Evolutionary conservation across 2,888 invertebrate genomes (phyloP), one percentile per base, ranked within the genome.

Genomic region (Strigamia maritima): DNA sequence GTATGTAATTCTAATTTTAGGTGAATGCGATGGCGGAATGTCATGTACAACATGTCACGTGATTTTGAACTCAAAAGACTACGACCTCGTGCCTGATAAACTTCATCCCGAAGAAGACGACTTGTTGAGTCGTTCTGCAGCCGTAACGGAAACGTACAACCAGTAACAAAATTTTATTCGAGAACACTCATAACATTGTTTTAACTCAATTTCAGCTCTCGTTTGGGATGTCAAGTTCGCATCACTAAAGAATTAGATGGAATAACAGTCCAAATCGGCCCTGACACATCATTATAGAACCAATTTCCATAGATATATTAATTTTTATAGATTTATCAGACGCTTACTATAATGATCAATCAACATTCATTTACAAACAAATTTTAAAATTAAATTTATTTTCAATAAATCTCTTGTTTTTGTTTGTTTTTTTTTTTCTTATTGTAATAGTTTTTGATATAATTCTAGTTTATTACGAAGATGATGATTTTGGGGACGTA

Each of bases 1-100:
- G n/a, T n/a, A n/a, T n/a, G n/a, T n/a, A n/a, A n/a, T n/a, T n/a
- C n/a, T n/a, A n/a, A n/a, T n/a, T n/a, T n/a, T 10, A 75, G 75
- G 75, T 35, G 26, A n/a, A 75, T 75, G 75, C 75, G 75, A 28
- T 26, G 75, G 75, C 4, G n/a, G 24, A 28, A 1, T 75, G 19
- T 75, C 75, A 0, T 75, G 75, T 31, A 26, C 75, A 12, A 26
- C 75, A 1, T 75, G 75, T 26, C 75, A 75, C 75, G 75, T 75
- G 14, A 28, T 75, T 26, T 35, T 75, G 8, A 2, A 16, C 14
- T 12, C 1, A 35, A 35, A 75, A 35, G 75, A 24, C 7, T 75
- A 7, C 24, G 28, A 70, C 44, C 6, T 3, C 6, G 16, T 16
- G 22, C 14, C n/a, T 0, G 19, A 19, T 12, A 60, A 60, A 60